Evolutionary conservation across 2,888 invertebrate genomes (phyloP), one percentile per base, ranked within the genome.

Genomic region (Melitaea athalia): DNA sequence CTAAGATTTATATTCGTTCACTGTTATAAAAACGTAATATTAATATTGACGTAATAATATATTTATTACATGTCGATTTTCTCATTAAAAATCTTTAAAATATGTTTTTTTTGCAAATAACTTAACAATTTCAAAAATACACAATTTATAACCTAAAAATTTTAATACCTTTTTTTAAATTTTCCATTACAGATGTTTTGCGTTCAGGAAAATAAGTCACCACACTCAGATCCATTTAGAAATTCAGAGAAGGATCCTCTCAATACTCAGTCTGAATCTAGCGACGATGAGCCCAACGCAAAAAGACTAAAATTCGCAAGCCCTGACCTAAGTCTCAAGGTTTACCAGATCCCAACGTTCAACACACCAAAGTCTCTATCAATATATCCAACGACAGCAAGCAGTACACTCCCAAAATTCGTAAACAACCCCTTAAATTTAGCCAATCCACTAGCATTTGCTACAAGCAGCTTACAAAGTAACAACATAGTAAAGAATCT

Each of bases 391-490:
- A 76, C 85, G 0, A 76, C 84, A 0, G 79, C 83, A 0, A 77
- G 79, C 0, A 69, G 79, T 0, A 77, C 81, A 0, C 67, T 92
- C 17, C 92, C 92, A 0, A 90, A 90, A 65, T 91, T 91, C 68
- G 91, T 92, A 0, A 91, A 91, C 59, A 92, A 92, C 47, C 92
- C 92, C 0, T 70, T 92, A 8, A 92, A 92, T 64, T 72, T 92
- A 70, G 92, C 92, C 0, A 92, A 91, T 52, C 91, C 91, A 0
- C 72, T 91, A 55, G 85, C 90, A 0, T 81, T 91, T 57, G 82
- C 86, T 0, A 81, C 83, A 0, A 80, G 74, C 3, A 86, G 81
- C 55, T 65, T 83, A 0, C 83, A 85, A 6, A 81, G 85, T 0
- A 87, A 82, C 53, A 88, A 78, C 73, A 79, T 91, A 11, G 89